Conservation (phyloP, 1,140 invertebrate genomes). For the Sweltsa coloradensis region DNA sequence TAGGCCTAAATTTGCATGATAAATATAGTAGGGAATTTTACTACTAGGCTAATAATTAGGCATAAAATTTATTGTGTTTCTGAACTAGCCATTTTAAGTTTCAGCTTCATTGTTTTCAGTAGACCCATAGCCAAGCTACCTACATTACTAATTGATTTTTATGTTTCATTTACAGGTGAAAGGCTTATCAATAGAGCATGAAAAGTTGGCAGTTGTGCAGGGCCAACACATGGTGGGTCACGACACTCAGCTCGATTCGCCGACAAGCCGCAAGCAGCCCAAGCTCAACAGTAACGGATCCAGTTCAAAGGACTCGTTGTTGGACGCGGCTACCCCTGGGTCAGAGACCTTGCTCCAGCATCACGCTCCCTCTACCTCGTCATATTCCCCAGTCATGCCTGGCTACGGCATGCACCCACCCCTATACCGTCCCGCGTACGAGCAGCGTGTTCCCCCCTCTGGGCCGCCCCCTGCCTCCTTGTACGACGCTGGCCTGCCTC, state of each 20-base stretch:
- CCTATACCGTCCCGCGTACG: constrained; percentile 19
- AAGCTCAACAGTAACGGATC: constrained; percentile 24
- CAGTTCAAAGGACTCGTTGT: constrained; percentile 23
- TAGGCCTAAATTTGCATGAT: too few species aligned
- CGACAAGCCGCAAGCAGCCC: constrained; percentile 20
- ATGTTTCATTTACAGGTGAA: constrained; percentile 45
- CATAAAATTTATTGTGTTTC: too few species aligned
- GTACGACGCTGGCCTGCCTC: constrained; percentile 9
- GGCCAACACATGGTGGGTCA: constrained; percentile 32
- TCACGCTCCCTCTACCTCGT: constrained; percentile 26
- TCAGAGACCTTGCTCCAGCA: constrained; percentile 1
- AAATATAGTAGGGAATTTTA: too few species aligned
- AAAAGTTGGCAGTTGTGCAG: constrained; percentile 55
- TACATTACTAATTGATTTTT: neutral
- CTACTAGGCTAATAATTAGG: too few species aligned
- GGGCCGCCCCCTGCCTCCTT: neutral
- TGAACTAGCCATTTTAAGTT: too few species aligned
- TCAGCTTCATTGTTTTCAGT: too few species aligned
- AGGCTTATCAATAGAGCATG: constrained; percentile 64
- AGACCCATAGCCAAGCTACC: neutral
- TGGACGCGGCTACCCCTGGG: constrained; percentile 2
- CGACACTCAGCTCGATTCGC: constrained; percentile 19
- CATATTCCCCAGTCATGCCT: constrained; percentile 31
- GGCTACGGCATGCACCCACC: constrained; percentile 29
- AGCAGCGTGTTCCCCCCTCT: constrained; percentile 16